phyloP scores from a whole-genome alignment of 2,113 vertebrate species.

The Nematolebias whitei region DNA sequence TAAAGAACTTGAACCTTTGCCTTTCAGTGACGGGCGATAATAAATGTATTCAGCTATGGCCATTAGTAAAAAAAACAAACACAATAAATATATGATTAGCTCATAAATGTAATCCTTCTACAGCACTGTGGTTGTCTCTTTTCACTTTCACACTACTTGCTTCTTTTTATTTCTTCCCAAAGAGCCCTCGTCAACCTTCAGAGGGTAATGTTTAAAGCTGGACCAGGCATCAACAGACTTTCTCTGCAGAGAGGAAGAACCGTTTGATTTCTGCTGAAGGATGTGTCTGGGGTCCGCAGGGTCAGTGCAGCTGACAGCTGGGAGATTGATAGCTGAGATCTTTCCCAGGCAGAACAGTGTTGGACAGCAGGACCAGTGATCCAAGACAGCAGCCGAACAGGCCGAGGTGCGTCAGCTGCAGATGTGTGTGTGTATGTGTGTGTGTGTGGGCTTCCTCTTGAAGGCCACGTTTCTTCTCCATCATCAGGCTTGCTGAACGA shows the following conservation, averaged over 20 bases:
- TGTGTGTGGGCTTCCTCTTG: slow-evolving; percentile 36
- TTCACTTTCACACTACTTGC: slow-evolving; percentile 33
- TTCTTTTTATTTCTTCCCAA: slow-evolving; percentile 12
- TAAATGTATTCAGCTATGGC: no score
- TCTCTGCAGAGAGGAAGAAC: slow-evolving; percentile 44
- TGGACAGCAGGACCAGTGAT: slow-evolving; percentile 69
- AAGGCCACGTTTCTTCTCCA: slow-evolving; percentile 17
- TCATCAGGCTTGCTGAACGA: slow-evolving; percentile 40
- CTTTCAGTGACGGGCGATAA: no score
- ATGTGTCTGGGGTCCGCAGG: slow-evolving; percentile 47
- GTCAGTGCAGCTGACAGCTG: slow-evolving; percentile 68
- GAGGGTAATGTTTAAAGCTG: slow-evolving; percentile 60
- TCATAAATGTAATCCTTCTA: slow-evolving; percentile 21
- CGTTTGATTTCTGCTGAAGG: slow-evolving; percentile 65
- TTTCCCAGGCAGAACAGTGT: slow-evolving; percentile 59
- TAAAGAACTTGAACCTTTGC: no score
- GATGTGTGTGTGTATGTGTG: slow-evolving; percentile 22
- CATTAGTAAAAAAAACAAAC: no score
- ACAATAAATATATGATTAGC: no score
- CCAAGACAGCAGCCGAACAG: slow-evolving; percentile 44
- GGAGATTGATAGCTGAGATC: slow-evolving; percentile 72
- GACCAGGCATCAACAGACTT: slow-evolving; percentile 59
- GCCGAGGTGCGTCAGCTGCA: slow-evolving; percentile 33
- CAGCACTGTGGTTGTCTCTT: slow-evolving; percentile 37
- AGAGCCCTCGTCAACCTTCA: slow-evolving; percentile 56